Base-by-base conservation (phyloP, 2,888 invertebrate species). In the Pammene fasciana region DNA sequence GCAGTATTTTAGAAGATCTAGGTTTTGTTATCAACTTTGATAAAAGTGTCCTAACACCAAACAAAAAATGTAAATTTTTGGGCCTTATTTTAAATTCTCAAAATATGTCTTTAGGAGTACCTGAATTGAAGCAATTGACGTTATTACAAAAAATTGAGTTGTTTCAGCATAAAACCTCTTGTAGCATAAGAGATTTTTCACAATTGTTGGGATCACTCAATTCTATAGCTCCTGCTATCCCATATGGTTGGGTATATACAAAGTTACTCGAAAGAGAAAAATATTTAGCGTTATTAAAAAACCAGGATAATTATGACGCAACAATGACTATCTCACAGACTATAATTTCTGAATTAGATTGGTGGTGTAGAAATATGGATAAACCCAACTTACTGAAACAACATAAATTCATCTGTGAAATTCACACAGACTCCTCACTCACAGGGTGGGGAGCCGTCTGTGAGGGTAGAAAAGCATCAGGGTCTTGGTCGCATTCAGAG, bases 261-360 rank as follows among this genome's bases (percentile, higher is more conserved):
- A 72, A 72, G 26, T 7, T 52, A 45, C 46, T 68, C 9, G 71
- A 71, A 18, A 62, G 72, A 38, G 16, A 50, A n/a, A 72, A 72
- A 61, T 72, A 52, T 26, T 14, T 71, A n/a, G n/a, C 59, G 2
- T 43, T 71, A n/a, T 11, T 52, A 11, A 5, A 55, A 10, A 34
- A n/a, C 9, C 16, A 65, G 13, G 52, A 65, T 0, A 61, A 71
- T 18, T 68, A 71, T 65, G 50, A n/a, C n/a, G n/a, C n/a, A n/a
- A n/a, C n/a, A n/a, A n/a, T n/a, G n/a, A n/a, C n/a, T n/a, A n/a
- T n/a, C n/a, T n/a, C n/a, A n/a, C n/a, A n/a, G n/a, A n/a, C n/a
- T n/a, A n/a, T n/a, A n/a, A n/a, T n/a, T n/a, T n/a, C n/a, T n/a
- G n/a, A n/a, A n/a, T n/a, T n/a, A n/a, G n/a, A n/a, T n/a, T n/a